Conservation (phyloP, 2,113 vertebrate genomes). For the Phodopus roborovskii region DNA sequence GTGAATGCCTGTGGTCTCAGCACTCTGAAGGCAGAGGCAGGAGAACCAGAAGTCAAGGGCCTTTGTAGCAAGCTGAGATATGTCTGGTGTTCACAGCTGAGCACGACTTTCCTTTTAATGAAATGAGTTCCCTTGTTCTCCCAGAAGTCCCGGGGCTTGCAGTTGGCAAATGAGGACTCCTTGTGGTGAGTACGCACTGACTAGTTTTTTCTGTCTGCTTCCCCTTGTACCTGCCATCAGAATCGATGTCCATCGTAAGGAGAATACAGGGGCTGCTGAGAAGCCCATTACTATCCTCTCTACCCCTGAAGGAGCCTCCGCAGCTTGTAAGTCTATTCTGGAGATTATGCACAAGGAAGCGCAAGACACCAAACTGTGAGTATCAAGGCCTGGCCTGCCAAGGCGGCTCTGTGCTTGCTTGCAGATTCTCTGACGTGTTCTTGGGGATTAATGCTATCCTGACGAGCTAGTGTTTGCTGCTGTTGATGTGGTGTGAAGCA, state of each 20-base stretch:
- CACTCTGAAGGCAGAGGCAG: too few relatives aligned
- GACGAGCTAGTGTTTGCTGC: background rate
- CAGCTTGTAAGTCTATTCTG: constrained; percentile 97
- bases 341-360: constrained; percentile 99
- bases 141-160: background rate
- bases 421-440: constrained; percentile 28
- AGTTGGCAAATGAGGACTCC: background rate
- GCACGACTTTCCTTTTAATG: constrained; percentile 11
- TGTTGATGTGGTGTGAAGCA: background rate
- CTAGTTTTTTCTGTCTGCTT: constrained; percentile 10
- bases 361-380: constrained; percentile 98
- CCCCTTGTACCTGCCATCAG: constrained; percentile 80
- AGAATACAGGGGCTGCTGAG: constrained; percentile 97
- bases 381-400: constrained; percentile 73
- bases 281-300: constrained; percentile 99
- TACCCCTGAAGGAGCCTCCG: constrained; percentile 96
- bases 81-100: background rate
- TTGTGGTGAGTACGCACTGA: background rate
- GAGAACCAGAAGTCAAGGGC: background rate
- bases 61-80: background rate
- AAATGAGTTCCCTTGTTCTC: constrained; percentile 27
- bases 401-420: background rate
- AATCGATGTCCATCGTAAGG: constrained; percentile 99
- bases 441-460: background rate
- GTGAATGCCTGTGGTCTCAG: background rate